Conservation (phyloP, 2,113 vertebrate species). For the Laticauda colubrina region DNA sequence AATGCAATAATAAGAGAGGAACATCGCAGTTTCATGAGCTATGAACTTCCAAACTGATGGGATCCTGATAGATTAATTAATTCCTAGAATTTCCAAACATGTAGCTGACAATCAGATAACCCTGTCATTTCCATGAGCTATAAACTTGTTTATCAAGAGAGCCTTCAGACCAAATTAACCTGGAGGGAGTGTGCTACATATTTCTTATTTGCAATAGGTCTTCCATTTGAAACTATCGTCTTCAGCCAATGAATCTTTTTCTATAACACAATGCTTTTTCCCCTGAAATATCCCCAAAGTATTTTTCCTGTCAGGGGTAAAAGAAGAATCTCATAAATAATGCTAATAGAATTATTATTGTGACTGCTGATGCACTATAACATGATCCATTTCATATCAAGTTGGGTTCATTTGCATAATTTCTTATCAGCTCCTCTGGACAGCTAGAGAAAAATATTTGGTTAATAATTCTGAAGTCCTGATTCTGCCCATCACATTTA, state of each 20-base stretch:
- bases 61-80: neutral
- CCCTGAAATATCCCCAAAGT: neutral
- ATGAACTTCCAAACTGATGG: neutral
- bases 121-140: neutral
- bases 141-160: neutral
- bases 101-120: neutral
- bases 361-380: neutral
- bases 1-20: neutral
- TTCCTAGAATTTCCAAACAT: neutral
- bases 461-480: conserved; percentile 14
- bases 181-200: neutral
- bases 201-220: neutral
- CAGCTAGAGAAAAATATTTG: conserved; percentile 2
- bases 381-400: neutral
- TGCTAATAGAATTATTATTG: conserved; percentile 13
- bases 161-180: neutral
- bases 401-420: neutral
- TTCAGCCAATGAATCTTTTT: neutral
- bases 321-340: neutral
- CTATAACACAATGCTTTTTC: neutral
- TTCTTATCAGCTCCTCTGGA: conserved; percentile 17
- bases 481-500: conserved; percentile 11
- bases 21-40: neutral
- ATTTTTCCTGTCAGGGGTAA: neutral
- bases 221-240: neutral